Conservation (phyloP, 2,888 invertebrate genomes). For the Bhutanitis thaidina region DNA sequence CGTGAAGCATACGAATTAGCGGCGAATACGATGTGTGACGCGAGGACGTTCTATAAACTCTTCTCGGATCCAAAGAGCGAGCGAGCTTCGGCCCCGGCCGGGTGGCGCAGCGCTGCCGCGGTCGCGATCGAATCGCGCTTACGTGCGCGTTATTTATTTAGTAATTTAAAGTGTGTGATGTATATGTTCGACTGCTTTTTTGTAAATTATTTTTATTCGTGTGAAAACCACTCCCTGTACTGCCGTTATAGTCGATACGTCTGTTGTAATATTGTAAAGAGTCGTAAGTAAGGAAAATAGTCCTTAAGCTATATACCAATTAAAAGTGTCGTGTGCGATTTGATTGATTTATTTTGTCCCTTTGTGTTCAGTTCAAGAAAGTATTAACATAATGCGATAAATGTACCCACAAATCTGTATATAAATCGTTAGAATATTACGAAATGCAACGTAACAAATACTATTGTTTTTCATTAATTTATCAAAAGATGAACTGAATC, state of each 20-base stretch:
- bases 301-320: slow-evolving; percentile 74
- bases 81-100: slow-evolving; percentile 74
- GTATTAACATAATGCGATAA: too few relatives aligned
- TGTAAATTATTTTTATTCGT: slow-evolving; percentile 79
- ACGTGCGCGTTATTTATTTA: slow-evolving; percentile 78
- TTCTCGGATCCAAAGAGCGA: slow-evolving; percentile 79
- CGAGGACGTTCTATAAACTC: slow-evolving; percentile 70
- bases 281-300: slow-evolving; percentile 72
- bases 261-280: slow-evolving; percentile 80
- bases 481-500: too few relatives aligned
- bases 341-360: slow-evolving; percentile 8
- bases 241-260: slow-evolving; percentile 73
- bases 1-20: slow-evolving; percentile 88
- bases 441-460: too few relatives aligned
- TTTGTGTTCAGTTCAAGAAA: not conserved
- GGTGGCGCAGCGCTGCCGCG: slow-evolving; percentile 65
- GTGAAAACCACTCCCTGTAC: slow-evolving; percentile 71
- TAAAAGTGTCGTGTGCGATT: slow-evolving; percentile 72
- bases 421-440: too few relatives aligned
- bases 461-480: too few relatives aligned
- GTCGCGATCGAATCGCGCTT: slow-evolving; percentile 74
- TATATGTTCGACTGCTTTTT: slow-evolving; percentile 74
- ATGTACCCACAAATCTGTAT: too few relatives aligned
- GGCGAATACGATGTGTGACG: slow-evolving; percentile 48
- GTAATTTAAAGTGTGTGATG: slow-evolving; percentile 73